Evolutionary conservation across 2,888 invertebrate genomes (phyloP), one percentile per base, ranked within the genome.

Genomic region (Noctua fimbriata): DNA sequence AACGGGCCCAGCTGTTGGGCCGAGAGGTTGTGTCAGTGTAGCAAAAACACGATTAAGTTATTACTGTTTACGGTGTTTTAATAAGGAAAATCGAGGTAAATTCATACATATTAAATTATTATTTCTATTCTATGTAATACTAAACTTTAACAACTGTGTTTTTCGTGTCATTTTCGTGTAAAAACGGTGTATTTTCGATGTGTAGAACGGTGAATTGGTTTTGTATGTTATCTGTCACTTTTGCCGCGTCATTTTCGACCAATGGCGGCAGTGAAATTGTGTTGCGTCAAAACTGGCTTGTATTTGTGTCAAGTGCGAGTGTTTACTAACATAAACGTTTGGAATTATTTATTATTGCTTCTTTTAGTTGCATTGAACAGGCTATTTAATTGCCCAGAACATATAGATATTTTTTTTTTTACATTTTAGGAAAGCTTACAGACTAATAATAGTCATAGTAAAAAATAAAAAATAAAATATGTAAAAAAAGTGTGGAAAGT

Each of bases 81-180:
- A 0, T 36, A 55, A 24, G 82, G 41, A 82, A 85, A 73, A 63
- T 1, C 55, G 16, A 84, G 86, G 86, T 84, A 84, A 85, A 85
- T 49, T 58, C 5, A 63, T 5, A 1, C 3, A 5, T 1, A 41
- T 55, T 52, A 52, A 3, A 36, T 55, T 10, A 65, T 0, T 24
- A 3, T 44, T 36, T 71, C 4, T 6, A 14, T 55, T n/a, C 16
- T 21, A 1, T 21, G 58, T 44, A 44, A 21, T 16, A 66, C 7
- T 44, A 70, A 36, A 32, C 16, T 2, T 52, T 47, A 21, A 47
- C 36, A 32, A 47, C 36, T 60, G 58, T 72, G 16, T 7, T 52
- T 71, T 14, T 24, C n/a, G 71, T 71, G 58, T 52, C 28, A 36
- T 78, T 78, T 58, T 32, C 0, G 16, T 44, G 2, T 18, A 14